Conservation (phyloP, 2,888 invertebrate genomes). For the Sussaba pulchella region DNA sequence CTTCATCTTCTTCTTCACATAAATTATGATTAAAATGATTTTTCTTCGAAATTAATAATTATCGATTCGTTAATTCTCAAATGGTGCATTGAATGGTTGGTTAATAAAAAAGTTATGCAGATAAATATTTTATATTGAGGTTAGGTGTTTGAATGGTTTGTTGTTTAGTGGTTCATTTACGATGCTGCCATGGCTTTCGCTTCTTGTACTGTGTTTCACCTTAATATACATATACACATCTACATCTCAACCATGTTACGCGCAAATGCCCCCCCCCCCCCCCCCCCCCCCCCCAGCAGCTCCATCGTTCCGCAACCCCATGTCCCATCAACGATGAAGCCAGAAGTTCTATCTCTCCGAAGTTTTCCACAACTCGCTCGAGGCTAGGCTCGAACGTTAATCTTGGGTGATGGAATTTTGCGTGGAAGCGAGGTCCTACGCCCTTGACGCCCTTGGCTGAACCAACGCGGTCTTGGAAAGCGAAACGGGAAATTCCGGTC, state of each 20-base stretch:
- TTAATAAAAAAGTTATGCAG: no score
- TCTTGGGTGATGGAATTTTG: constrained; percentile 65
- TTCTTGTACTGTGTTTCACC: background rate
- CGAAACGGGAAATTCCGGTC: constrained; percentile 42
- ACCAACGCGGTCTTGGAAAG: constrained; percentile 37
- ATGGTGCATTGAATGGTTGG: no score
- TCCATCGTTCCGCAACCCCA: background rate
- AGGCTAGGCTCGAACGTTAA: constrained; percentile 57
- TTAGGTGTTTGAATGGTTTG: background rate
- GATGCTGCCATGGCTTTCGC: background rate
- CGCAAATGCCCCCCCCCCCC: background rate
- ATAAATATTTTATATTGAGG: no score
- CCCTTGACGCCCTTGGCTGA: constrained; percentile 22
- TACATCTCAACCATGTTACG: background rate
- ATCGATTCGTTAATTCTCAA: no score
- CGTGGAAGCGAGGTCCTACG: constrained; percentile 7
- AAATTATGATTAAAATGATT: no score
- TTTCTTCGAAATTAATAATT: no score
- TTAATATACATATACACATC: background rate
- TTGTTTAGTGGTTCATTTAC: background rate
- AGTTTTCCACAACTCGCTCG: constrained; percentile 46
- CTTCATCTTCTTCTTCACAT: no score
- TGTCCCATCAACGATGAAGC: constrained; percentile 42
- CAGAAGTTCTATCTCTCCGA: constrained; percentile 28
- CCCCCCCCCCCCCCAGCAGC: background rate